Conservation (phyloP, 2,888 invertebrate genomes). For the Tricholauxania praeusta region DNA sequence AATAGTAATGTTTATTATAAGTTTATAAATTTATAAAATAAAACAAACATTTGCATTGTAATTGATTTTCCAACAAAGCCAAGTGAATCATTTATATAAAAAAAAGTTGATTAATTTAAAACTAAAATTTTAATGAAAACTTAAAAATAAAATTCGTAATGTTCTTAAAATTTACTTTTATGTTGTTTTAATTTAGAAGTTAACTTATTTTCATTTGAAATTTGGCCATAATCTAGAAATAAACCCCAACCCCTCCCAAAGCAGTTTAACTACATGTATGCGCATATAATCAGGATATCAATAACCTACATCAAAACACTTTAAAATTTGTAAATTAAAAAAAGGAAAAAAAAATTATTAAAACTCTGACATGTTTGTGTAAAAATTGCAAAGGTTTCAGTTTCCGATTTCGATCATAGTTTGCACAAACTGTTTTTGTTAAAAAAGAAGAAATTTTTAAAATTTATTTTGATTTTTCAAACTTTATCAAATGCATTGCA, state of each 20-base stretch:
- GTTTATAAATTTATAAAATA: conserved; percentile 11
- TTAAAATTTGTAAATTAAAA: too few species aligned
- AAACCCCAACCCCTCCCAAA: too few species aligned
- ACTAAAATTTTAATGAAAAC: conserved; percentile 10
- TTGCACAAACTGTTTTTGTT: conserved; percentile 7
- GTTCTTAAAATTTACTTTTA: conserved; percentile 8
- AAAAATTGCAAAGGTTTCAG: too few species aligned
- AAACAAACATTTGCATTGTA: conserved; percentile 23
- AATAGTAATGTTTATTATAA: conserved; percentile 12
- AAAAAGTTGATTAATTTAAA: conserved; percentile 11
- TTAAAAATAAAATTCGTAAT: neutral
- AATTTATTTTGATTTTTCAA: neutral
- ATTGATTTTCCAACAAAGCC: conserved; percentile 32
- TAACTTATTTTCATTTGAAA: neutral
- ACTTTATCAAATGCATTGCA: too few species aligned
- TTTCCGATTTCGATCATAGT: neutral
- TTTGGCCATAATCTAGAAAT: too few species aligned
- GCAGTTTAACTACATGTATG: too few species aligned
- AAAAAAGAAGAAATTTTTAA: conserved; percentile 4
- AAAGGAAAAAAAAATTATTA: too few species aligned
- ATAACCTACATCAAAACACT: too few species aligned
- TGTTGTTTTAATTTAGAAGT: conserved; percentile 4
- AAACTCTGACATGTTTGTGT: too few species aligned
- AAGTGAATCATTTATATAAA: conserved; percentile 21
- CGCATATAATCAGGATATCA: too few species aligned